Evolutionary conservation across 1,140 invertebrate species (phyloP).

Genomic region (Elymnias hypermnestra): DNA sequence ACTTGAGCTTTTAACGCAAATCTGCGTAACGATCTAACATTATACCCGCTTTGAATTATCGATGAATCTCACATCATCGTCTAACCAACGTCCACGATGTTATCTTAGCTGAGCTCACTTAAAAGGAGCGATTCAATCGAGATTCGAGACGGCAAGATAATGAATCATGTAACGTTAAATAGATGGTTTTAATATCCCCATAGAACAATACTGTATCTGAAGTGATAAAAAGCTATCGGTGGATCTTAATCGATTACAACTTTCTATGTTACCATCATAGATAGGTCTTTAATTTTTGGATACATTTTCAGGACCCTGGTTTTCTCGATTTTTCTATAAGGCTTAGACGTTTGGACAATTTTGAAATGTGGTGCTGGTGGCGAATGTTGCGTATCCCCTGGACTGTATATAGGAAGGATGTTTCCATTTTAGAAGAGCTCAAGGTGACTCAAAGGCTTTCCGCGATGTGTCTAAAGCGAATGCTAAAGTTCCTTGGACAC

Average conservation of each 20-base stretch:
- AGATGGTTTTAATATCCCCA: background rate
- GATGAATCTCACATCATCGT: slow-evolving; percentile 11
- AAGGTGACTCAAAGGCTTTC: too few relatives aligned
- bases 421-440: too few relatives aligned
- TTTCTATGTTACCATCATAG: background rate
- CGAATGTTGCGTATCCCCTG: too few relatives aligned
- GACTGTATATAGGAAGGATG: too few relatives aligned
- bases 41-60: slow-evolving; percentile 12
- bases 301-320: too few relatives aligned
- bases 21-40: slow-evolving; percentile 18
- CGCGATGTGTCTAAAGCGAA: too few relatives aligned
- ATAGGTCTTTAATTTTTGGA: too few relatives aligned
- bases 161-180: slow-evolving; percentile 1
- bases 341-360: too few relatives aligned
- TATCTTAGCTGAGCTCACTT: slow-evolving; percentile 7
- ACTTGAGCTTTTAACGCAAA: slow-evolving; percentile 11
- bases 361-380: too few relatives aligned
- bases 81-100: slow-evolving; percentile 3
- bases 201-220: background rate
- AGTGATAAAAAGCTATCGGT: background rate
- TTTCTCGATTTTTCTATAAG: too few relatives aligned
- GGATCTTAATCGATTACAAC: slow-evolving; percentile 1
- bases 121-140: slow-evolving; percentile 20
- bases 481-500: too few relatives aligned
- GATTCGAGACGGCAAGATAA: slow-evolving; percentile 6